These are phyloP conservation scores for Drosophila nigricruria DNA, from an alignment of 2,888 invertebrate genomes.

Conservation along the genomic window DNA sequence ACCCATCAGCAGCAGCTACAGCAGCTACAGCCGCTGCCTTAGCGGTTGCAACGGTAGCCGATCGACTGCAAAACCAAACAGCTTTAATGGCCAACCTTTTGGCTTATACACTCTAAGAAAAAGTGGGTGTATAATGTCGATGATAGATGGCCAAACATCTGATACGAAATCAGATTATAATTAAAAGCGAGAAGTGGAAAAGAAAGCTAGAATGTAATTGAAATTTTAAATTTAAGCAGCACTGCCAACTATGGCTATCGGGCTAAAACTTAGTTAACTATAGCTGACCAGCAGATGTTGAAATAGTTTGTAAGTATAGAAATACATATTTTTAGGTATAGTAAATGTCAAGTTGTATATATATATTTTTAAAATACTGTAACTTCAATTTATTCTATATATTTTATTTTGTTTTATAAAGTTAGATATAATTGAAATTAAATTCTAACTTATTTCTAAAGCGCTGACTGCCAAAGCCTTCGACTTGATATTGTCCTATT, in stretches of 20 bases:
- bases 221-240: not conserved
- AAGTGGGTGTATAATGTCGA: not conserved
- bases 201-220: not conserved
- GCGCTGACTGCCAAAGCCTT: too few relatives aligned
- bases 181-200: not conserved
- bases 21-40: conserved; percentile 36
- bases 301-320: too few relatives aligned
- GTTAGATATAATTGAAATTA: too few relatives aligned
- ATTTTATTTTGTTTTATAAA: too few relatives aligned
- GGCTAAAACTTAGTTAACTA: too few relatives aligned
- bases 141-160: not conserved
- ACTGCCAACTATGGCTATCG: not conserved
- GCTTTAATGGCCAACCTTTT: conserved; percentile 68
- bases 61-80: conserved; percentile 62
- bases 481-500: too few relatives aligned
- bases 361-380: too few relatives aligned
- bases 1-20: conserved; percentile 36
- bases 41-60: conserved; percentile 73
- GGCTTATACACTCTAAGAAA: conserved; percentile 20
- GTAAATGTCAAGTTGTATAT: too few relatives aligned
- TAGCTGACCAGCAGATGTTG: too few relatives aligned
- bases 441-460: too few relatives aligned
- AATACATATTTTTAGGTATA: too few relatives aligned
- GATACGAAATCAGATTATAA: not conserved
- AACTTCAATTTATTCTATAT: too few relatives aligned